Conservation (phyloP, 2,113 vertebrate species). For the Misgurnus mizolepis region DNA sequence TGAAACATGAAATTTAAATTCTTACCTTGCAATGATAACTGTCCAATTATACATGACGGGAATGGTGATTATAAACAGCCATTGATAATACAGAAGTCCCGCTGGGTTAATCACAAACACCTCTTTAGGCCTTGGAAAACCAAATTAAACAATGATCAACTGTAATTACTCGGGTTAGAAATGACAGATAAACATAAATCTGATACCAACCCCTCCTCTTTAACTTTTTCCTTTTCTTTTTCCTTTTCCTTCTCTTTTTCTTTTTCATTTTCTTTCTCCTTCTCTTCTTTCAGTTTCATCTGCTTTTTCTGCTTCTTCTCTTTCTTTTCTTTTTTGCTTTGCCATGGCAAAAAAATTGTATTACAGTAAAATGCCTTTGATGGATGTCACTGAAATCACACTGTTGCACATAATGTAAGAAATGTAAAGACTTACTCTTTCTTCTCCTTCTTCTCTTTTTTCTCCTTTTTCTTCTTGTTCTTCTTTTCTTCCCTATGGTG, state of each 20-base stretch:
- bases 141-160: conserved; percentile 5
- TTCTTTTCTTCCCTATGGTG: conserved; percentile 68
- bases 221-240: conserved; percentile 53
- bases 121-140: conserved; percentile 77
- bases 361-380: neutral
- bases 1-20: neutral
- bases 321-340: conserved; percentile 68
- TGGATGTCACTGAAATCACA: neutral
- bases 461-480: conserved; percentile 62
- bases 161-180: neutral
- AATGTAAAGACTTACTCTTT: conserved; percentile 63
- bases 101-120: conserved; percentile 87
- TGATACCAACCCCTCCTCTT: conserved; percentile 63
- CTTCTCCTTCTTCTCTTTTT: conserved; percentile 79
- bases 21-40: conserved; percentile 91
- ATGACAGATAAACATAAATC: neutral
- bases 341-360: conserved; percentile 23
- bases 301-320: conserved; percentile 53
- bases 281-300: conserved; percentile 51
- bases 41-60: conserved; percentile 99
- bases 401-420: neutral
- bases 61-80: conserved; percentile 91
- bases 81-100: conserved; percentile 89
- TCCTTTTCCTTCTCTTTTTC: conserved; percentile 64
- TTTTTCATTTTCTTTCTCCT: conserved; percentile 65